Evolutionary conservation across 2,888 invertebrate species (phyloP).

Genomic region (Octonoba sinensis): DNA sequence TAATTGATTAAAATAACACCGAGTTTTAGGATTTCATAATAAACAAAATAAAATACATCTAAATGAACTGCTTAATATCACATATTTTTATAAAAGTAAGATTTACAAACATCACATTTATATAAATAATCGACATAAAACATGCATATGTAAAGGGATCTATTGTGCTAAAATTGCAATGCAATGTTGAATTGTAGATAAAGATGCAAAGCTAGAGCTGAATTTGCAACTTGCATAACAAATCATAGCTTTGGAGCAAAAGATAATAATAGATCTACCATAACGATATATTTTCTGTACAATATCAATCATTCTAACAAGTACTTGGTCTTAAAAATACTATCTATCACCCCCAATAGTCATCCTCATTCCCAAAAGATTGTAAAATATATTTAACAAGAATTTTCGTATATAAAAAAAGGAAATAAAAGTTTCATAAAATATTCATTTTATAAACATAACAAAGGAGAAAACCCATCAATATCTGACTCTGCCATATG

Average conservation of each 20-base stretch:
- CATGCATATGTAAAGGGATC: slow-evolving; percentile 46
- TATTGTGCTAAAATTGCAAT: slow-evolving; percentile 51
- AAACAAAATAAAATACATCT: slow-evolving; percentile 63
- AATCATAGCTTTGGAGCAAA: slow-evolving; percentile 11
- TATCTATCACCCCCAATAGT: slow-evolving; percentile 41
- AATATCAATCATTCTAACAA: slow-evolving; percentile 24
- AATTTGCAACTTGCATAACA: slow-evolving; percentile 14
- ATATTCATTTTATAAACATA: too few relatives aligned
- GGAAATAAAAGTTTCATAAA: too few relatives aligned
- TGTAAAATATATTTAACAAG: too few relatives aligned
- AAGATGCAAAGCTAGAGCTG: slow-evolving; percentile 10
- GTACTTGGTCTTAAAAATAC: slow-evolving; percentile 43
- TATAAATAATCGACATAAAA: slow-evolving; percentile 59
- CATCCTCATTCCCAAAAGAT: slow-evolving; percentile 4
- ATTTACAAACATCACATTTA: slow-evolving; percentile 44
- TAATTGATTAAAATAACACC: too few relatives aligned
- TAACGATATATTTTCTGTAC: slow-evolving; percentile 36
- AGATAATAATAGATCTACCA: slow-evolving; percentile 31
- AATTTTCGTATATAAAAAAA: too few relatives aligned
- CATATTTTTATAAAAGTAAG: slow-evolving; percentile 57
- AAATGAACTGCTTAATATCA: slow-evolving; percentile 61
- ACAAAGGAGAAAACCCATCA: too few relatives aligned
- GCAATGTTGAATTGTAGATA: slow-evolving; percentile 21
- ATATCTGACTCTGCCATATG: too few relatives aligned
- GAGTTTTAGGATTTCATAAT: slow-evolving; percentile 22